Conservation (phyloP, 2,888 invertebrate genomes). For the Ephialtes manifestator region DNA sequence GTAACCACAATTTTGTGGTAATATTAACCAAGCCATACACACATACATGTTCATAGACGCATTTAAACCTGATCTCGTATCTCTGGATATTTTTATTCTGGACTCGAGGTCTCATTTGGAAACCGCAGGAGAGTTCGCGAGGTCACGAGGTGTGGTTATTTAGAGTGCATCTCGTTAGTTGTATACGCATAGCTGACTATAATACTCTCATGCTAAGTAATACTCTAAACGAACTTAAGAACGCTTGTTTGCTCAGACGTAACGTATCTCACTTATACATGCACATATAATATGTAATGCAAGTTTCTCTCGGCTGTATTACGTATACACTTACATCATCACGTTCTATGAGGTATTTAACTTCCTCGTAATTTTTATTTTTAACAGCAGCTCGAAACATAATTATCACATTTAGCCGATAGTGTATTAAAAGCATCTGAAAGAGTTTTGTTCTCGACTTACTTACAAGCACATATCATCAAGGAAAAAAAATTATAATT, state of each 20-base stretch:
- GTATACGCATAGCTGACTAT: neutral
- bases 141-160: constrained; percentile 20
- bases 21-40: too few relatives aligned
- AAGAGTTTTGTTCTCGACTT: too few relatives aligned
- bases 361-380: neutral
- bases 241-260: constrained; percentile 18
- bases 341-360: neutral
- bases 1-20: too few relatives aligned
- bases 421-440: too few relatives aligned
- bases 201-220: constrained; percentile 22
- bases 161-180: constrained; percentile 22
- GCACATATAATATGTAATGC: neutral
- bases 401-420: neutral
- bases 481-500: too few relatives aligned
- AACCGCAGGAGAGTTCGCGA: constrained; percentile 8
- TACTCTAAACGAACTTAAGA: constrained; percentile 31
- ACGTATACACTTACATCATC: neutral
- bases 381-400: neutral
- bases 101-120: constrained; percentile 13
- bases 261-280: constrained; percentile 1
- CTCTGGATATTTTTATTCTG: constrained; percentile 20
- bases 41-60: constrained; percentile 35
- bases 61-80: constrained; percentile 15
- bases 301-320: neutral
- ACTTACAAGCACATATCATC: too few relatives aligned